Evolutionary conservation across 2,797 vertebrate species (phyloP).

Genomic region (Sebastes elongatus): DNA sequence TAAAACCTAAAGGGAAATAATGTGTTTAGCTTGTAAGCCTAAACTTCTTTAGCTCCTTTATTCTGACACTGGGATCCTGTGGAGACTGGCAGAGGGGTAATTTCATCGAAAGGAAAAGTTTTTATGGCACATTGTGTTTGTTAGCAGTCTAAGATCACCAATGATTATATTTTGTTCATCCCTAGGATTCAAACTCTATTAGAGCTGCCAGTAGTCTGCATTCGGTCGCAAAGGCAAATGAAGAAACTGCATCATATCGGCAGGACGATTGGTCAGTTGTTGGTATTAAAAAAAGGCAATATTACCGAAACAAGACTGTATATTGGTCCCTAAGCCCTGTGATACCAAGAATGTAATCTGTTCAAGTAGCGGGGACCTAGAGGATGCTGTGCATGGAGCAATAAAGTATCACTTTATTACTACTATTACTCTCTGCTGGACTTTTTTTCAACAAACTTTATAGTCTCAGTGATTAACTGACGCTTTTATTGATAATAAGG

Average conservation of each 20-base stretch:
- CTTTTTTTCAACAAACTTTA: neutral
- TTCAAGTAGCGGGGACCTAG: neutral
- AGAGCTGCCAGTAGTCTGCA: neutral
- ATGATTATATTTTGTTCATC: neutral
- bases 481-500: neutral
- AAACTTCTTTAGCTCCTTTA: conserved; percentile 12
- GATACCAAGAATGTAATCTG: neutral
- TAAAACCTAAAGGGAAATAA: conserved; percentile 31
- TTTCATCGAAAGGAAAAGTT: neutral
- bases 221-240: neutral
- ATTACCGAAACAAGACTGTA: neutral
- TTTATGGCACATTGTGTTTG: neutral
- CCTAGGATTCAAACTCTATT: neutral
- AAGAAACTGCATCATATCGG: neutral
- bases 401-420: neutral
- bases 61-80: neutral
- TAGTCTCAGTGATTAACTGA: neutral
- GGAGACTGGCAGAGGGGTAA: neutral
- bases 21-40: conserved; percentile 29
- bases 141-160: neutral
- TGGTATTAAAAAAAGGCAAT: neutral
- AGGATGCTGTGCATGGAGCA: neutral
- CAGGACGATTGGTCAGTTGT: neutral
- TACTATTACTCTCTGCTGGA: neutral
- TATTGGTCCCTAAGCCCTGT: neutral